Percentiles rank a stretch among this genome's conserved stretches.
Evolutionary conservation across 1,140 invertebrate genomes (phyloP).

Genomic region (Drosophila navojoa): DNA sequence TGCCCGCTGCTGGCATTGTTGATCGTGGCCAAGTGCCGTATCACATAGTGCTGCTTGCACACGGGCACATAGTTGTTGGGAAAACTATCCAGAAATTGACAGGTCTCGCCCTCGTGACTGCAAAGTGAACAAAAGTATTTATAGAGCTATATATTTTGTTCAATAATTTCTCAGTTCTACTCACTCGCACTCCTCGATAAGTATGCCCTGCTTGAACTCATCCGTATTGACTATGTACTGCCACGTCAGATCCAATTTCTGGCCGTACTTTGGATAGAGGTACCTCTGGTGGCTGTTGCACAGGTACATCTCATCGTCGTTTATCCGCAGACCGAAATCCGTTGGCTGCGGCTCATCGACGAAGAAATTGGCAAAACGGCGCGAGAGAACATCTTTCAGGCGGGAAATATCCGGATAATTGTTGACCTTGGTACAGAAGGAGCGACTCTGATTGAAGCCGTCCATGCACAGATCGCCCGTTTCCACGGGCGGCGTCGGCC

Average conservation of each 20-base stretch:
- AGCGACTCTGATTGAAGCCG: slow-evolving; percentile 45
- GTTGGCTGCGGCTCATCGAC: slow-evolving; percentile 50
- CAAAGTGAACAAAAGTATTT: background rate
- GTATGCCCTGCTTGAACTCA: slow-evolving; percentile 72
- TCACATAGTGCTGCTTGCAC: slow-evolving; percentile 87
- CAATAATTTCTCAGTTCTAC: slow-evolving; percentile 18
- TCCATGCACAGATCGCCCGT: slow-evolving; percentile 46
- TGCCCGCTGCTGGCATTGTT: slow-evolving; percentile 37
- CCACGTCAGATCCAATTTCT: slow-evolving; percentile 57
- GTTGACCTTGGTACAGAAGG: slow-evolving; percentile 73
- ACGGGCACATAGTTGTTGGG: slow-evolving; percentile 84
- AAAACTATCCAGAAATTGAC: slow-evolving; percentile 81
- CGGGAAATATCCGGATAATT: slow-evolving; percentile 65
- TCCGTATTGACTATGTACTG: slow-evolving; percentile 73
- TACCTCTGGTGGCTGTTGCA: slow-evolving; percentile 49
- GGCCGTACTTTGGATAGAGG: slow-evolving; percentile 62
- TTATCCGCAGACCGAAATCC: slow-evolving; percentile 58
- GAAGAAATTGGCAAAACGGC: slow-evolving; percentile 65
- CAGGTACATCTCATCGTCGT: slow-evolving; percentile 55
- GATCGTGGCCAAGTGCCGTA: slow-evolving; percentile 60
- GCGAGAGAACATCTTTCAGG: slow-evolving; percentile 53
- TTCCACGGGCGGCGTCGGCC: background rate
- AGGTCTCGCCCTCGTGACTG: slow-evolving; percentile 56
- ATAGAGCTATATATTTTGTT: background rate
- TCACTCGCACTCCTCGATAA: slow-evolving; percentile 83